phyloP scores from a whole-genome alignment of 2,888 invertebrate species.

The Schizaphis graminum region DNA sequence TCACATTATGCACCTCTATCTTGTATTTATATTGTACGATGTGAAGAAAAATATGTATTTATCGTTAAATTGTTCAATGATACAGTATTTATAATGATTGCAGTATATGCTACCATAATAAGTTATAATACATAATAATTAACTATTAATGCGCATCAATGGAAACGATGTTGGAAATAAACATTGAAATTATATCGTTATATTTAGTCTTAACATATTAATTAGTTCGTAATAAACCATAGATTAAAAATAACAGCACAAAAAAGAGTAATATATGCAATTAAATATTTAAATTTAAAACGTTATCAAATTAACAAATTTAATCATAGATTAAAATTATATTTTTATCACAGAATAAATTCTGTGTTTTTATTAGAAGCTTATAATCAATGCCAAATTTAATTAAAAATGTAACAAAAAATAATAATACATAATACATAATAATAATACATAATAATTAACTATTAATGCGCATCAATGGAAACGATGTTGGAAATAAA shows the following conservation, averaged over 20 bases:
- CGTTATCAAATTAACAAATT: neutral
- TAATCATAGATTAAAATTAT: neutral
- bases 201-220: neutral
- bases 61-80: neutral
- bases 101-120: neutral
- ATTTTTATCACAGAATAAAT: no score
- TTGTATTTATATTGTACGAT: neutral
- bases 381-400: neutral
- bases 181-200: neutral
- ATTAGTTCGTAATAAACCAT: neutral
- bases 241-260: neutral
- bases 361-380: no score
- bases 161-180: neutral
- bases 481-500: neutral
- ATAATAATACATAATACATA: no score
- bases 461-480: neutral
- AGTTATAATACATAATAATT: neutral
- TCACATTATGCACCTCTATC: neutral
- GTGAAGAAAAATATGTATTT: neutral
- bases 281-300: neutral
- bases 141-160: neutral
- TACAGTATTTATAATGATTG: neutral
- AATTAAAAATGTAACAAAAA: neutral
- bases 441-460: neutral
- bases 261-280: neutral